Conservation (phyloP, 1,140 invertebrate species). For the Zophobas atratus region DNA sequence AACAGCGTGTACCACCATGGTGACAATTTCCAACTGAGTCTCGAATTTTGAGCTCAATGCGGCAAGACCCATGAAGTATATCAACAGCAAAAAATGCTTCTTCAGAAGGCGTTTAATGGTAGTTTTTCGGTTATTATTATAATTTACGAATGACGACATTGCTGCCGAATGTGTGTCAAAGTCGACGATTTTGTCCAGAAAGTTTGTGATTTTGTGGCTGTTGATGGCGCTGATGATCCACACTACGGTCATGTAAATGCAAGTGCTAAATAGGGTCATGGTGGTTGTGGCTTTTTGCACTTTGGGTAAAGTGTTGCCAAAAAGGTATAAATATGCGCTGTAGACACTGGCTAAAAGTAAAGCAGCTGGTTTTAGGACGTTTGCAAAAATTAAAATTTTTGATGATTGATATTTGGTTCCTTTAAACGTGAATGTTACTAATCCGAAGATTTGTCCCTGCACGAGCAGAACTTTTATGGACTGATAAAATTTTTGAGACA, state of each 20-base stretch:
- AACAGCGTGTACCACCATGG: too few species aligned
- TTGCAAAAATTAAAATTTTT: neutral
- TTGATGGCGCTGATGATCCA: constrained; percentile 2
- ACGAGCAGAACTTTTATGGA: neutral
- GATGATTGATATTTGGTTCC: neutral
- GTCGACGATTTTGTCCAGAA: constrained; percentile 2
- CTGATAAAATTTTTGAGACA: neutral
- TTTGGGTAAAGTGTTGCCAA: neutral
- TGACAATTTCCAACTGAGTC: too few species aligned
- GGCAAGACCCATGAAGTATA: neutral
- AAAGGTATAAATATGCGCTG: neutral
- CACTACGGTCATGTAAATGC: neutral
- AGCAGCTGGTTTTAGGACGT: neutral
- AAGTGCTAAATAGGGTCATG: neutral
- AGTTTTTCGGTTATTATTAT: constrained; percentile 11
- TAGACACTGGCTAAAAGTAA: neutral
- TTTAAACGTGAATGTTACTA: neutral
- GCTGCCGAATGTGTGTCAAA: neutral
- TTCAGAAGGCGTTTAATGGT: too few species aligned
- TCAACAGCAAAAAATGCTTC: neutral
- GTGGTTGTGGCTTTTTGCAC: neutral
- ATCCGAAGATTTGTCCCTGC: constrained; percentile 11
- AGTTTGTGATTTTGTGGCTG: neutral
- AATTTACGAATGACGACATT: neutral
- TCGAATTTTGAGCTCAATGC: too few species aligned